A percentile compares a stretch with the other conserved stretches of the same genome.
Evolutionary conservation across 1,140 invertebrate species (phyloP).

Genomic region (Pachypsylla venusta): DNA sequence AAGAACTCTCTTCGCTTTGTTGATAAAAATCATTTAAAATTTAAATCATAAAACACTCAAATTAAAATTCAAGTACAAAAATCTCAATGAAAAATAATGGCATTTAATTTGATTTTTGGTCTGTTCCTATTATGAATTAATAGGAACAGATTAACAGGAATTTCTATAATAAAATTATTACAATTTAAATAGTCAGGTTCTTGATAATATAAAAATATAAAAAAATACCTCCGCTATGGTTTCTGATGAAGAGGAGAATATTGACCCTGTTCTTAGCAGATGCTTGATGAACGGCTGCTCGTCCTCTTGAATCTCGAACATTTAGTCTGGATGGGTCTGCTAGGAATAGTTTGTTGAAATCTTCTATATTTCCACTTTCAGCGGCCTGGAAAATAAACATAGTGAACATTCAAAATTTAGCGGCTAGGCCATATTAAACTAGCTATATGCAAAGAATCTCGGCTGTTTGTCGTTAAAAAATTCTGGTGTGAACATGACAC

Average conservation of each 20-base stretch:
- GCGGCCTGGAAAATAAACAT: conserved; percentile 44
- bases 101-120: no score
- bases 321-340: conserved; percentile 48
- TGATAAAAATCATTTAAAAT: no score
- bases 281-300: conserved; percentile 60
- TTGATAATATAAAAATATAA: neutral
- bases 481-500: no score
- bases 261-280: conserved; percentile 53
- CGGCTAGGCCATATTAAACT: neutral
- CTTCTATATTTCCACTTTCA: conserved; percentile 61
- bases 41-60: no score
- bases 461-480: neutral
- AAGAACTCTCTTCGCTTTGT: no score
- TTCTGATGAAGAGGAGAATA: conserved; percentile 56
- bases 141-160: neutral
- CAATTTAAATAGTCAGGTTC: neutral
- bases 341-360: conserved; percentile 53
- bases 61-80: no score
- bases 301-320: conserved; percentile 50
- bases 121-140: no score
- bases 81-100: no score
- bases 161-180: neutral
- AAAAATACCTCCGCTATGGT: conserved; percentile 49
- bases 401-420: neutral
- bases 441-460: neutral